Conservation (phyloP, 2,888 invertebrate genomes). For the Uloborus plumipes region DNA sequence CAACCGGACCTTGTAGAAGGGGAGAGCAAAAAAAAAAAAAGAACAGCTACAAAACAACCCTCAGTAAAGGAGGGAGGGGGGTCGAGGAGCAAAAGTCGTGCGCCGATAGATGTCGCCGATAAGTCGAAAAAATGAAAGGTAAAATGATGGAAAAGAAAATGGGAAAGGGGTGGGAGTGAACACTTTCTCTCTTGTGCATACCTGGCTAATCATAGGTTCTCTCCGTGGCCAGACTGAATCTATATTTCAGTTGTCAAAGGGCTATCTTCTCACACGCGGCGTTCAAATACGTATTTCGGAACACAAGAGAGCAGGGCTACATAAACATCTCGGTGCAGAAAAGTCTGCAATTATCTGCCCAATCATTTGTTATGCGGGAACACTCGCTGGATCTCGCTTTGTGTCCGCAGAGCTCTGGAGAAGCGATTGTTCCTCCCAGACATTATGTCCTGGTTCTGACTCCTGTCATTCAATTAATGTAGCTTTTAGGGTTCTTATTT, state of each 20-base stretch:
- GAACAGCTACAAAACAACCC: constrained; percentile 9
- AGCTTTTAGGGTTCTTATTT: too few species aligned
- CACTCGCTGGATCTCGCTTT: not conserved
- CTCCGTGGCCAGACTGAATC: constrained; percentile 36
- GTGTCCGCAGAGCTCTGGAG: constrained; percentile 2
- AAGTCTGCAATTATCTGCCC: constrained; percentile 49
- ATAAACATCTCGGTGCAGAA: constrained; percentile 30
- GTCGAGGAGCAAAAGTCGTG: constrained; percentile 39
- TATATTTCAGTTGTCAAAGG: constrained; percentile 60
- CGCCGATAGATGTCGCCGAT: constrained; percentile 61
- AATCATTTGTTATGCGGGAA: constrained; percentile 58
- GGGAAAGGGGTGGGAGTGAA: constrained; percentile 55
- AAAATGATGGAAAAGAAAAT: constrained; percentile 10
- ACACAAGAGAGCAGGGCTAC: constrained; percentile 25
- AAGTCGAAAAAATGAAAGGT: constrained; percentile 37
- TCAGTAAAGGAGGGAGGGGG: constrained; percentile 5
- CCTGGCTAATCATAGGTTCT: constrained; percentile 58
- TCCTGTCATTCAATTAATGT: constrained; percentile 14
- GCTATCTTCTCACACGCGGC: constrained; percentile 29
- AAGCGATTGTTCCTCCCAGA: not conserved
- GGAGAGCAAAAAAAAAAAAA: not conserved
- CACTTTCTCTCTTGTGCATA: constrained; percentile 55
- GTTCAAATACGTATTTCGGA: constrained; percentile 15
- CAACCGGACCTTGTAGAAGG: constrained; percentile 2
- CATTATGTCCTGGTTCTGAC: too few species aligned